Evolutionary conservation across 2,888 invertebrate species (phyloP).

Genomic region (Acanthopleura granulata): DNA sequence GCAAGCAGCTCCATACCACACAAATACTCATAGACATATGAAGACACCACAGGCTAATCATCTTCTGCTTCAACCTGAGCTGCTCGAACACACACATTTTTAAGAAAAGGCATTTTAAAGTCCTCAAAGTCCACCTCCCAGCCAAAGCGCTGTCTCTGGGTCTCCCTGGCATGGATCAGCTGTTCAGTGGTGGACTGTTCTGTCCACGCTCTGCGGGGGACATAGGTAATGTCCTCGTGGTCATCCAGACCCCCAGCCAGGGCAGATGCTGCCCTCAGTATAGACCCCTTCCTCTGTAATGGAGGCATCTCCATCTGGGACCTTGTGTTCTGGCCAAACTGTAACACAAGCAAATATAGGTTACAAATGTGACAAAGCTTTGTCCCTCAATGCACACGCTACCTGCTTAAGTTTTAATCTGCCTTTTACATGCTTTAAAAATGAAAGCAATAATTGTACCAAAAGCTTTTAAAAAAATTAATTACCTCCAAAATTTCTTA

Average conservation of each 20-base stretch:
- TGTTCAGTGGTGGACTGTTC: conserved; percentile 62
- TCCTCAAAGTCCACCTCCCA: conserved; percentile 70
- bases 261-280: conserved; percentile 65
- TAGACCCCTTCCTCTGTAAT: conserved; percentile 61
- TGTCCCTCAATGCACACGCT: no score
- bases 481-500: no score
- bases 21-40: no score
- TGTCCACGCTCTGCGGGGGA: conserved; percentile 66
- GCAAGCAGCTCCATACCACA: no score
- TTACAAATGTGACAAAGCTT: no score
- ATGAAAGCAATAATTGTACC: no score
- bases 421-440: no score
- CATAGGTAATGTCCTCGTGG: conserved; percentile 65
- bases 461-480: no score
- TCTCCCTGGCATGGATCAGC: conserved; percentile 55
- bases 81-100: conserved; percentile 59
- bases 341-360: conserved; percentile 9
- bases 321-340: conserved; percentile 15
- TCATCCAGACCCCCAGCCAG: conserved; percentile 65
- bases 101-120: conserved; percentile 67
- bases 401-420: no score
- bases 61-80: conserved; percentile 51
- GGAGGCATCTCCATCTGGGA: conserved; percentile 35
- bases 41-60: conserved; percentile 32
- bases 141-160: conserved; percentile 62